A percentile compares a stretch with the other conserved stretches of the same genome.
These are phyloP conservation scores for Ophiothrix spiculata DNA, from an alignment of 35 echinoderm and acorn worm species.

Conservation along the genomic window DNA sequence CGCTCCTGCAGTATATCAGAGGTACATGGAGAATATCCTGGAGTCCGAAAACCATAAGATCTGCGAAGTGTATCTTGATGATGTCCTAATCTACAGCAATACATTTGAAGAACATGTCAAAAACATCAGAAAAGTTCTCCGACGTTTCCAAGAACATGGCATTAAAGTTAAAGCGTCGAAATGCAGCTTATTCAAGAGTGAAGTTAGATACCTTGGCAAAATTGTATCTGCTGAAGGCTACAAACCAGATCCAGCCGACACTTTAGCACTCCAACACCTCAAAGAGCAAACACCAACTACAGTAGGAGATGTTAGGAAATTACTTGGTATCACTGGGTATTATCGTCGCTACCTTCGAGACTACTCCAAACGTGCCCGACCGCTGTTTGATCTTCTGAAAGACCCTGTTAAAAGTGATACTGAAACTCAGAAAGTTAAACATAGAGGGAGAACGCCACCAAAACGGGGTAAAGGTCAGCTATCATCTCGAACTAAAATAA, in stretches of 20 bases:
- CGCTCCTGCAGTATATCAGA: slow-evolving; percentile 62
- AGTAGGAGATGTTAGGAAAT: slow-evolving; percentile 23
- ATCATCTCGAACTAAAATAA: slow-evolving; percentile 39
- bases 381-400: neutral
- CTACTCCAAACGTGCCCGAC: slow-evolving; percentile 8
- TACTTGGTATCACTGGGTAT: slow-evolving; percentile 38
- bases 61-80: slow-evolving; percentile 59
- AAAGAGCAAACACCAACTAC: slow-evolving; percentile 26
- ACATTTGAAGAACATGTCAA: slow-evolving; percentile 40
- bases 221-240: slow-evolving; percentile 43
- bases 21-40: slow-evolving; percentile 46
- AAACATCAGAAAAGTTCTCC: slow-evolving; percentile 25
- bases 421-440: neutral
- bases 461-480: neutral
- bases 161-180: slow-evolving; percentile 43
- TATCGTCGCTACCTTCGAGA: slow-evolving; percentile 21
- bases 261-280: neutral
- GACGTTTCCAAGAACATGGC: slow-evolving; percentile 5
- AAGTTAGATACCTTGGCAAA: slow-evolving; percentile 44
- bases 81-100: slow-evolving; percentile 53
- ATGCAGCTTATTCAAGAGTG: slow-evolving; percentile 37
- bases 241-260: slow-evolving; percentile 1
- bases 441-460: neutral
- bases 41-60: slow-evolving; percentile 46
- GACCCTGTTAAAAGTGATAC: neutral